These are phyloP conservation scores for Eudasyphora cyanicolor DNA, from an alignment of 2,888 invertebrate species.

Conservation along the genomic window DNA sequence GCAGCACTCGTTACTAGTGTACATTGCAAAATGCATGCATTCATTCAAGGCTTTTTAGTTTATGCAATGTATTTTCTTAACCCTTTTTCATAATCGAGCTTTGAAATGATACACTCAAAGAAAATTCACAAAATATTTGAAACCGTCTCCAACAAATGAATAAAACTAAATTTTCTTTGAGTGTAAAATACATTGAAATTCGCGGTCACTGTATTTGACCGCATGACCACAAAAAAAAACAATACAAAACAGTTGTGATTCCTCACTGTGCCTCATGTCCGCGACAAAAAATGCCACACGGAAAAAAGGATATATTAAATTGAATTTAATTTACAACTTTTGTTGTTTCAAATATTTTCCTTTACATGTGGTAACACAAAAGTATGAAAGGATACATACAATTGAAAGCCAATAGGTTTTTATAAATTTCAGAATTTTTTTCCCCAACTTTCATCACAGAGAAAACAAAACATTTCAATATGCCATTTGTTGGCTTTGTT, in stretches of 20 bases:
- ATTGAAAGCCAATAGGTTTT: too few relatives aligned
- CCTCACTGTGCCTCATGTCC: neutral
- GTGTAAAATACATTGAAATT: slow-evolving; percentile 41
- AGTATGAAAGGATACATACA: neutral
- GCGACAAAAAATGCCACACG: neutral
- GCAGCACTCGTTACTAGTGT: too few relatives aligned
- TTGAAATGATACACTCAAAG: too few relatives aligned
- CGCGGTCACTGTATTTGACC: slow-evolving; percentile 54
- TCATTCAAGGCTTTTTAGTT: too few relatives aligned
- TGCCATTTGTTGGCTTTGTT: neutral
- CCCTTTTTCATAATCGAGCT: too few relatives aligned
- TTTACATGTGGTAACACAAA: neutral
- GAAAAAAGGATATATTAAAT: slow-evolving; percentile 4
- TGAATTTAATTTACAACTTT: slow-evolving; percentile 44
- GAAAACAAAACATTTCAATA: neutral
- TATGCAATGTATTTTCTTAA: too few relatives aligned
- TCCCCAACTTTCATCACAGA: neutral
- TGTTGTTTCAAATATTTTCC: neutral
- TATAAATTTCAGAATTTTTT: too few relatives aligned
- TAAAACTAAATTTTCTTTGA: neutral
- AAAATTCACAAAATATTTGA: too few relatives aligned
- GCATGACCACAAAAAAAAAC: slow-evolving; percentile 44
- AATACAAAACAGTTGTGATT: slow-evolving; percentile 16
- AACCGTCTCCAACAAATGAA: neutral
- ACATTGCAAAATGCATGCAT: too few relatives aligned